Evolutionary conservation across 2,797 vertebrate species (phyloP).

Genomic region (Rhabdophis nuchalis): DNA sequence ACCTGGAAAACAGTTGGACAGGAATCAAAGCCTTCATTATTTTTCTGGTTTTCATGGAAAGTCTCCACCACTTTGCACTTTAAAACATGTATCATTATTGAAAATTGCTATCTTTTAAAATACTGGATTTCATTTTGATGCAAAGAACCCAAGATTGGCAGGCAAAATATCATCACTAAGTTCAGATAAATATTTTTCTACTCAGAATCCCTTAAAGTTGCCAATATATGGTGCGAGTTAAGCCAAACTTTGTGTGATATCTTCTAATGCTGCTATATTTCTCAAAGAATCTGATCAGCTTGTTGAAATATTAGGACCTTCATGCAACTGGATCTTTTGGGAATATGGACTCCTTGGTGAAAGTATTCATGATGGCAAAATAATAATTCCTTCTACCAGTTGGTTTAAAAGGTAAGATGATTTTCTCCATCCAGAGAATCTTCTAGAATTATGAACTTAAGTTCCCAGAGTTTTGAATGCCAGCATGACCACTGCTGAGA

Average conservation of each 20-base stretch:
- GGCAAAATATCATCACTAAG: background rate
- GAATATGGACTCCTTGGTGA: background rate
- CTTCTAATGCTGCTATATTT: background rate
- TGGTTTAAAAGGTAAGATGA: background rate
- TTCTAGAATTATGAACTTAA: background rate
- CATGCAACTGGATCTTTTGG: background rate
- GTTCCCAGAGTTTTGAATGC: background rate
- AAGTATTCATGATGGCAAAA: background rate
- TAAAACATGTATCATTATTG: background rate
- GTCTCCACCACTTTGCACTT: background rate
- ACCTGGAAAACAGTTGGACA: background rate
- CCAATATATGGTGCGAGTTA: background rate
- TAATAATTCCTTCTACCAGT: background rate
- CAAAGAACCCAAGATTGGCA: background rate
- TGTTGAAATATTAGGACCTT: background rate
- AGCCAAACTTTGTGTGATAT: background rate
- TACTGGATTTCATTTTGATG: background rate
- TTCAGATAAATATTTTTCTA: background rate
- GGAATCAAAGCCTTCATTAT: background rate
- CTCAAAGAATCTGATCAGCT: background rate
- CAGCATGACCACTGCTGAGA: background rate
- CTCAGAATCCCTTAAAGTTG: background rate
- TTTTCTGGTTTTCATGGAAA: background rate
- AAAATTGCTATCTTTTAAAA: background rate
- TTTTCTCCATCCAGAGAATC: background rate